Evolutionary conservation across 2,888 invertebrate genomes (phyloP), one percentile per base, ranked within the genome.

Genomic region (Platerodrilus igneus): DNA sequence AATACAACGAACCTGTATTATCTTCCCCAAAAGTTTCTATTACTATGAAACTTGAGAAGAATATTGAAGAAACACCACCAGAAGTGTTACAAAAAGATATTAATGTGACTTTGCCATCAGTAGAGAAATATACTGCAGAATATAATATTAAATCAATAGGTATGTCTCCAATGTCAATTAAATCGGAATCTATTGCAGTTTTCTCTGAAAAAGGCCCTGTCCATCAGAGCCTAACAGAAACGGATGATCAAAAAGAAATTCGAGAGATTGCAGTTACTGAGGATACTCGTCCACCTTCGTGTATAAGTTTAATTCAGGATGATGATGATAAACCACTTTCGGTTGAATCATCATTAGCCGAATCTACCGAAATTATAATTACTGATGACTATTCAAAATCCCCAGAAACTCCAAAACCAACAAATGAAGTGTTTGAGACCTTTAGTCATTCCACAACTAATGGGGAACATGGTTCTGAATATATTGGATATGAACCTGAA

Each of bases 401-500:
- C 22, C 72, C 78, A 14, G 71, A 72, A 36, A 68, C 79, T 13
- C 72, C 73, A 1, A 72, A 73, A 55, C 70, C 72, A 23, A 72
- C 71, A 6, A 72, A 76, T 5, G 71, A 73, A 48, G 53, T 66
- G 7, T 62, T 67, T 35, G 65, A 62, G 37, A 43, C 56, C 5
- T 50, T 52, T 8, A 58, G 55, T 7, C n/a, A n/a, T n/a, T n/a
- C n/a, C n/a, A 58, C 58, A 16, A 58, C 62, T 16, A 62, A 63
- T 29, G 59, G 67, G 15, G 75, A 73, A 37, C 71, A 69, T 29
- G 71, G 71, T 35, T 67, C 69, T 31, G 62, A 64, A 21, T 57
- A 64, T 20, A 23, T 10, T 14, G 67, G 71, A 27, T 86, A 86
- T 57, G 85, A 86, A 60, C 76, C 83, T 6, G 86, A 83, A 56